Evolutionary conservation across 2,113 vertebrate genomes (phyloP).

Genomic region (Osmerus mordax): DNA sequence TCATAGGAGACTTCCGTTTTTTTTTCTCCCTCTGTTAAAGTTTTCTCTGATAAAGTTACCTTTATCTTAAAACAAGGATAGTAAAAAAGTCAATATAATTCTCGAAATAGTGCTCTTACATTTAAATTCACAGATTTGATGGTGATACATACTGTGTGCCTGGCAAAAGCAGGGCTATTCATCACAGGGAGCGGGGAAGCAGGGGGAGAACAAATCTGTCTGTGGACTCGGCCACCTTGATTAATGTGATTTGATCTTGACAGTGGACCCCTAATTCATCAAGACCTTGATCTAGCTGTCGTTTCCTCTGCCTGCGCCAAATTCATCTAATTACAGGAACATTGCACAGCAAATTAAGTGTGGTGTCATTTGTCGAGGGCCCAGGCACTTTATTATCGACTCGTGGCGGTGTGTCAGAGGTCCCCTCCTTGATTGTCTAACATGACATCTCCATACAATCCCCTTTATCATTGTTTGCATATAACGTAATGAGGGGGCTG

Average conservation of each 20-base stretch:
- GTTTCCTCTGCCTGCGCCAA: slow-evolving; percentile 74
- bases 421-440: slow-evolving; percentile 71
- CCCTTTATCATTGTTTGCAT: slow-evolving; percentile 78
- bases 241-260: slow-evolving; percentile 84
- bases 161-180: slow-evolving; percentile 67
- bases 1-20: slow-evolving; percentile 16
- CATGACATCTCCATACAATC: slow-evolving; percentile 66
- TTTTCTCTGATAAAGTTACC: slow-evolving; percentile 29
- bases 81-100: slow-evolving; percentile 64
- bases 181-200: slow-evolving; percentile 62
- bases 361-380: slow-evolving; percentile 73
- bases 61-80: slow-evolving; percentile 55
- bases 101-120: slow-evolving; percentile 67
- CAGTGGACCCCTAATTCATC: slow-evolving; percentile 83
- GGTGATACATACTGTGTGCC: slow-evolving; percentile 72
- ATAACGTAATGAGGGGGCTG: slow-evolving; percentile 70
- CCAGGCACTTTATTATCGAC: slow-evolving; percentile 68
- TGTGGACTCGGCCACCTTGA: slow-evolving; percentile 75
- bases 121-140: slow-evolving; percentile 75
- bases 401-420: slow-evolving; percentile 71
- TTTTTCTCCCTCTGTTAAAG: not conserved
- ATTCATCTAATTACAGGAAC: slow-evolving; percentile 85
- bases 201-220: slow-evolving; percentile 58
- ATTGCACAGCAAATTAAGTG: slow-evolving; percentile 81
- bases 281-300: slow-evolving; percentile 78